These are phyloP conservation scores for Sesia apiformis DNA, from an alignment of 2,888 invertebrate genomes.

Conservation along the genomic window DNA sequence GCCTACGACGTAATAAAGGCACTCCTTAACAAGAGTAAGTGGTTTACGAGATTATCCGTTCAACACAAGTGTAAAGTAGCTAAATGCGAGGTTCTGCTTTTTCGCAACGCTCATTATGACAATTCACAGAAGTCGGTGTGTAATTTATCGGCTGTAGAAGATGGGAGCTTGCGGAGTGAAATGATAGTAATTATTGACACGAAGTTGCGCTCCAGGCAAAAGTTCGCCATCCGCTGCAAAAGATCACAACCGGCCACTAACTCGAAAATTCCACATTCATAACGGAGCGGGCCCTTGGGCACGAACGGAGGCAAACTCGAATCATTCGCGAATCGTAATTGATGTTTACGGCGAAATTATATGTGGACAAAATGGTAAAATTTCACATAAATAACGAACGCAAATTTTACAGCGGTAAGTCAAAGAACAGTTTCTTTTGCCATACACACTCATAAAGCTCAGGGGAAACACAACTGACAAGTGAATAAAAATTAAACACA, in stretches of 20 bases:
- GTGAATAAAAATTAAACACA: no score
- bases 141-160: conserved; percentile 54
- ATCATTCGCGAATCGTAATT: conserved; percentile 39
- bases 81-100: conserved; percentile 35
- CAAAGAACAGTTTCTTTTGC: no score
- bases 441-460: no score
- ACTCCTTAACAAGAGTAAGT: conserved; percentile 1
- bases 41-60: conserved; percentile 1
- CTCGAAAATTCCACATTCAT: conserved; percentile 65
- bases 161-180: conserved; percentile 50
- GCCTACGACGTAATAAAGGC: not conserved
- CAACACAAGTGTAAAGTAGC: conserved; percentile 23
- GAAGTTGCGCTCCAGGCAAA: conserved; percentile 43
- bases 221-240: conserved; percentile 40
- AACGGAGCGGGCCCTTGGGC: conserved; percentile 55
- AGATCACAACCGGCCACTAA: conserved; percentile 61
- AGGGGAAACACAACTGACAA: no score
- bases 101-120: conserved; percentile 54
- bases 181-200: conserved; percentile 72
- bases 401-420: not conserved
- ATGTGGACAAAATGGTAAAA: conserved; percentile 26
- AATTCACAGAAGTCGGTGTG: conserved; percentile 59
- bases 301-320: conserved; percentile 12
- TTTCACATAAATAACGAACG: conserved; percentile 20
- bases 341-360: conserved; percentile 37